phyloP scores from a whole-genome alignment of 1,140 invertebrate species.

The Ladona fulva region DNA sequence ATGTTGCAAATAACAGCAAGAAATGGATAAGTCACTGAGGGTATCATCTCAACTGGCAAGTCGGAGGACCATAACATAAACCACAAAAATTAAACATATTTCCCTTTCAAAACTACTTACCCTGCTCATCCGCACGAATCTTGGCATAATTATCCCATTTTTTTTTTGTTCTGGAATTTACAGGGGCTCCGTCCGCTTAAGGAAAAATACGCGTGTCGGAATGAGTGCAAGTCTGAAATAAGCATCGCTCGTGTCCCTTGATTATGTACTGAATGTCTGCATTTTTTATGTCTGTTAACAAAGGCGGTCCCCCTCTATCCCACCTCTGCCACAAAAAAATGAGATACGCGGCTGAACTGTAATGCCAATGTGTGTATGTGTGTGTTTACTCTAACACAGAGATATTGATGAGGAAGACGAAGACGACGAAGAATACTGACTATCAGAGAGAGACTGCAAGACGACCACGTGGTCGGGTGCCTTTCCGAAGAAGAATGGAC shows the following conservation, averaged over 20 bases:
- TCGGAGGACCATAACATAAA: background rate
- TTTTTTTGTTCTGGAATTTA: slow-evolving; percentile 10
- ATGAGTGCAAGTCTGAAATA: slow-evolving; percentile 9
- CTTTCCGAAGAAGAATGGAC: slow-evolving; percentile 8
- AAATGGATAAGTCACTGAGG: no score
- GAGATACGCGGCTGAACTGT: background rate
- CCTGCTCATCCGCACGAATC: background rate
- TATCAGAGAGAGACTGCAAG: background rate
- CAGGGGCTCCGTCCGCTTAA: background rate
- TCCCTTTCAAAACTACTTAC: slow-evolving; percentile 1
- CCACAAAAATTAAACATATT: background rate
- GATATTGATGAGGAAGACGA: slow-evolving; percentile 1
- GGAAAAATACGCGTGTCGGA: background rate
- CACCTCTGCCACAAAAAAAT: background rate
- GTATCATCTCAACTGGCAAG: no score
- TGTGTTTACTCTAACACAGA: slow-evolving; percentile 9
- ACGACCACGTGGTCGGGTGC: slow-evolving; percentile 4
- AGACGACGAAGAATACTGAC: background rate
- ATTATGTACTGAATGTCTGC: background rate
- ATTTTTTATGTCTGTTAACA: background rate
- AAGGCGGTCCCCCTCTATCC: background rate
- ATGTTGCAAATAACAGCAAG: no score
- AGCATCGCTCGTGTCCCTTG: background rate
- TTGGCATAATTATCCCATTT: background rate
- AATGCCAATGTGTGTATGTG: slow-evolving; percentile 1